Evolutionary conservation across 1,140 invertebrate genomes (phyloP).

Genomic region (Trigoniulus corallinus): DNA sequence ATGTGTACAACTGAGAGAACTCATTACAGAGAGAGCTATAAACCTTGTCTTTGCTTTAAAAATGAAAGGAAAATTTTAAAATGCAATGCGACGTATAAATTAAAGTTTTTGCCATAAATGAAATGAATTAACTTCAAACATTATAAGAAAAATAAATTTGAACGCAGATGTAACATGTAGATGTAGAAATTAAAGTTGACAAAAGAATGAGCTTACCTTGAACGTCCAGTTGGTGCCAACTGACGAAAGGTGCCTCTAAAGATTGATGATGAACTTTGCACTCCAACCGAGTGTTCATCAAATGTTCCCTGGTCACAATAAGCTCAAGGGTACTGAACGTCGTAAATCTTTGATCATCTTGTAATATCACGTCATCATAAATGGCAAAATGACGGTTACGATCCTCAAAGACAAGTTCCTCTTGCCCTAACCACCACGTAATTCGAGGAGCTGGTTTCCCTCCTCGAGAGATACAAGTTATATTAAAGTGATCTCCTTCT

Average conservation of each 20-base stretch:
- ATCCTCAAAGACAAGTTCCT: not conserved
- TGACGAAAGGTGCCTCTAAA: not conserved
- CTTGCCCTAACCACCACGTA: not conserved
- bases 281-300: not conserved
- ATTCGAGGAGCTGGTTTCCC: not conserved
- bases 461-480: not conserved
- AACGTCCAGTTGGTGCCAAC: constrained; percentile 52
- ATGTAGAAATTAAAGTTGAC: too few species aligned
- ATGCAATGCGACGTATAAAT: too few species aligned
- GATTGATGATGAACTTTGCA: not conserved
- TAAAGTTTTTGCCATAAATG: too few species aligned
- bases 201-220: too few species aligned
- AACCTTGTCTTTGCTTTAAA: too few species aligned
- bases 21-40: too few species aligned
- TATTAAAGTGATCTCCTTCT: not conserved
- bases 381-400: not conserved
- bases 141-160: too few species aligned
- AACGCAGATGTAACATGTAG: too few species aligned
- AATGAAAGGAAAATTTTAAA: too few species aligned
- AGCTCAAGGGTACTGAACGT: not conserved
- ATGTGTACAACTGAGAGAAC: too few species aligned
- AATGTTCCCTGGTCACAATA: not conserved
- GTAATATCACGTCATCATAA: not conserved
- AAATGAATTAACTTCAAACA: too few species aligned
- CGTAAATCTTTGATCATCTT: not conserved